Evolutionary conservation across 2,113 vertebrate species (phyloP), one percentile per base, ranked within the genome.

Genomic region (Dromiciops gliroides): DNA sequence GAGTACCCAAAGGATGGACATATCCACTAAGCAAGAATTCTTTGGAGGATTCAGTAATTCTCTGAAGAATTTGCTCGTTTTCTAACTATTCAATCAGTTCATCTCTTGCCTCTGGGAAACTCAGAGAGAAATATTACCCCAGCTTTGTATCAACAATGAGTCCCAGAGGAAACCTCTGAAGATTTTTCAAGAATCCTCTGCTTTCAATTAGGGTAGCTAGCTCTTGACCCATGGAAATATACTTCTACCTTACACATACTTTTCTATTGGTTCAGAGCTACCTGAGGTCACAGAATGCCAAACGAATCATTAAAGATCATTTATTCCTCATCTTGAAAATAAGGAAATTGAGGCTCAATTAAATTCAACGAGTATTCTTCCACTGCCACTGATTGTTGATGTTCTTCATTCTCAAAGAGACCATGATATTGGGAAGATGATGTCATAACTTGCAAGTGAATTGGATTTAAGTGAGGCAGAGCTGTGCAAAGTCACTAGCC

Each of bases 1-100:
- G 91, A 97, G 92, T 37, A 94, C 97, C 93, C 93, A 95, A 88
- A 94, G 92, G 92, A 90, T 95, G 67, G n/a, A 52, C 88, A 75
- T 90, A 31, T 22, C 44, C 25, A 92, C 49, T 60, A 50, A 83
- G 19, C n/a, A 60, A 22, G 94, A 95, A 93, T 92, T 95, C 93
- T 92, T 95, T 95, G 31, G 83, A 92, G 89, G 60, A 90, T 91
- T 92, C 91, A 95, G 31, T 89, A 93, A 96, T 93, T 95, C 91
- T 95, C 83, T 92, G 44, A 89, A 93, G 95, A 92, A 92, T 95
- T 94, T 31, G 93, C 48, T 89, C 37, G 48, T 93, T 93, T 93
- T n/a, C 26, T 56, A 91, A 93, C 19, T 96, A 92, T 91, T 96
- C 90, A 60, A 7, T 94, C 91, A 94, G 52, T 92, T 94, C 83